Base-by-base conservation (phyloP, 1,140 invertebrate species). In the Drosophila takahashii region DNA sequence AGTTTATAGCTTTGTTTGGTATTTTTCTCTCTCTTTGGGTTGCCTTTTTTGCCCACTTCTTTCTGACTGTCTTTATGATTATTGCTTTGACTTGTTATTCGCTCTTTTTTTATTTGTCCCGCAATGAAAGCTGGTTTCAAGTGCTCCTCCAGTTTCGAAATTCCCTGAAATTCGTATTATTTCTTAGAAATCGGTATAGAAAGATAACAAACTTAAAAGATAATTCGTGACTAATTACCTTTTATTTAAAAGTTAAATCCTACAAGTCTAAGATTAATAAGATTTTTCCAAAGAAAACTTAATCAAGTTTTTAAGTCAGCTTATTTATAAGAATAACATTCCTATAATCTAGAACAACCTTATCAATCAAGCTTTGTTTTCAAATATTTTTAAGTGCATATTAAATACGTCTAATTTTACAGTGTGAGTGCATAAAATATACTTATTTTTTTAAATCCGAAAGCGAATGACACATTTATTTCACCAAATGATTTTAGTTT, bases 21-120 rank as follows among this genome's bases (percentile, higher is more conserved):
- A 32, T 70, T 71, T 54, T 69, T 52, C 42, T 44, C 67, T 39
- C 22, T 50, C 32, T 41, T 70, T 39, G n/a, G 37, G 15, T 47
- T 16, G 22, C 15, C 42, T 32, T 60, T 67, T 50, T 52, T 69
- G 61, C 22, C 34, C 32, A 72, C 47, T 66, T 73, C 39, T 54
- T 80, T 61, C 50, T 27, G 62, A 5, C 44, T 62, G 60, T 44
- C 59, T 81, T 86, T 86, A 81, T 72, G 79, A 79, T 86, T 76
- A 86, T 83, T 79, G 75, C 83, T 29, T 48, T 45, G 36, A 37
- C 56, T 62, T 62, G 78, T 77, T 83, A 34, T 54, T 44, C 27
- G 58, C 60, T 42, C 22, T 57, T 41, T 22, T 45, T 41, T 56
- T 58, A 29, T 29, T 26, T 48, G 64, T 26, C 53, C 27, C 37